phyloP scores from a whole-genome alignment of 2,797 vertebrate genomes.

The Basileuterus tristriatus region DNA sequence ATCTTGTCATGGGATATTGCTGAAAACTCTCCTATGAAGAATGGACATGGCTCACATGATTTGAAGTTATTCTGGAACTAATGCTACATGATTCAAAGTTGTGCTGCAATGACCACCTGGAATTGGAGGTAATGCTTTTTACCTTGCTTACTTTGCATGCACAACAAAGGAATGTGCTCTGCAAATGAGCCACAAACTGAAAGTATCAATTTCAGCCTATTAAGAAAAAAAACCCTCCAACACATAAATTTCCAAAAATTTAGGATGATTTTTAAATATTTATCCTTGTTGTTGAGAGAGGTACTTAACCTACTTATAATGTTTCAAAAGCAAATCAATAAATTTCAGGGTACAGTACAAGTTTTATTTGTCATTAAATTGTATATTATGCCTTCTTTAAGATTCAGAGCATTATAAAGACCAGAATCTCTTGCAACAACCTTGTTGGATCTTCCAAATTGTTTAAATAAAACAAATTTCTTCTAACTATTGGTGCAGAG shows the following conservation, averaged over 20 bases:
- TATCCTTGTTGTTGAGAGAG: not conserved
- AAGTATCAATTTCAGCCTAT: not conserved
- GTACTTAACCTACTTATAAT: not conserved
- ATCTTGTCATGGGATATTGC: not conserved
- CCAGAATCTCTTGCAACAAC: not conserved
- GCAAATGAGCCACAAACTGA: not conserved
- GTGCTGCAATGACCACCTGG: not conserved
- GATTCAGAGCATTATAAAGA: not conserved
- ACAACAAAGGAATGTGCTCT: not conserved
- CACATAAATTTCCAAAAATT: not conserved
- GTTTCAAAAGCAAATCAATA: not conserved
- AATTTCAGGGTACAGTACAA: not conserved
- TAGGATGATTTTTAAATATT: not conserved
- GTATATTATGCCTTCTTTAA: not conserved
- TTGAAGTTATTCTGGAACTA: not conserved
- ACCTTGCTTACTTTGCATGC: not conserved
- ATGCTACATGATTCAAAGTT: not conserved
- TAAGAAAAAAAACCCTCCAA: not conserved
- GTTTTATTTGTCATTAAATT: not conserved
- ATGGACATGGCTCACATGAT: not conserved
- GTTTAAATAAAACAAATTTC: not conserved
- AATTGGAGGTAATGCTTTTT: not conserved
- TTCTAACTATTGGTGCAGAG: not conserved
- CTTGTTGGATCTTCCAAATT: not conserved
- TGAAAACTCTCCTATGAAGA: not conserved